Percentiles rank a stretch among this genome's conserved stretches.
Conservation (phyloP, 2,113 vertebrate genomes). For the Thymallus thymallus region DNA sequence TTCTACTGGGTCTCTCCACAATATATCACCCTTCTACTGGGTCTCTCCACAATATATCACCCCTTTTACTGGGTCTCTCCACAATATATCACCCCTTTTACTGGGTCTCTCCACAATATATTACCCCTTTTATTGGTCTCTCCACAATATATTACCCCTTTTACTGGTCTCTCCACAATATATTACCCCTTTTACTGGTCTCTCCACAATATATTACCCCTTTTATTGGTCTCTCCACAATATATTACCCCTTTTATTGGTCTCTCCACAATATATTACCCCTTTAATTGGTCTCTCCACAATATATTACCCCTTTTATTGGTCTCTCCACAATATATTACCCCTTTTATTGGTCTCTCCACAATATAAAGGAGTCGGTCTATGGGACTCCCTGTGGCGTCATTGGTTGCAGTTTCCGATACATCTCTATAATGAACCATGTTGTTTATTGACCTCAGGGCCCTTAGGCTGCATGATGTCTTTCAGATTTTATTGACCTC, state of each 20-base stretch:
- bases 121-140: not conserved
- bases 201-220: conserved; percentile 5
- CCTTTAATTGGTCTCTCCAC: too few relatives aligned
- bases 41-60: too few relatives aligned
- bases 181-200: too few relatives aligned
- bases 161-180: too few relatives aligned
- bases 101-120: not conserved
- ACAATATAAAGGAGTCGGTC: not conserved
- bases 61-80: too few relatives aligned
- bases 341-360: not conserved
- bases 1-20: too few relatives aligned
- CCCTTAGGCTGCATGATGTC: not conserved
- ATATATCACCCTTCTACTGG: too few relatives aligned
- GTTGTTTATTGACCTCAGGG: not conserved
- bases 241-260: too few relatives aligned
- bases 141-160: too few relatives aligned
- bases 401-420: not conserved
- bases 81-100: too few relatives aligned
- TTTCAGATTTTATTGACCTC: not conserved
- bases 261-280: too few relatives aligned
- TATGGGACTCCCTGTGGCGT: not conserved
- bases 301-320: not conserved
- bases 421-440: not conserved
- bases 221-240: not conserved
- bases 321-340: too few relatives aligned